phyloP scores from a whole-genome alignment of 2,113 vertebrate species.

The Pterocles gutturalis region DNA sequence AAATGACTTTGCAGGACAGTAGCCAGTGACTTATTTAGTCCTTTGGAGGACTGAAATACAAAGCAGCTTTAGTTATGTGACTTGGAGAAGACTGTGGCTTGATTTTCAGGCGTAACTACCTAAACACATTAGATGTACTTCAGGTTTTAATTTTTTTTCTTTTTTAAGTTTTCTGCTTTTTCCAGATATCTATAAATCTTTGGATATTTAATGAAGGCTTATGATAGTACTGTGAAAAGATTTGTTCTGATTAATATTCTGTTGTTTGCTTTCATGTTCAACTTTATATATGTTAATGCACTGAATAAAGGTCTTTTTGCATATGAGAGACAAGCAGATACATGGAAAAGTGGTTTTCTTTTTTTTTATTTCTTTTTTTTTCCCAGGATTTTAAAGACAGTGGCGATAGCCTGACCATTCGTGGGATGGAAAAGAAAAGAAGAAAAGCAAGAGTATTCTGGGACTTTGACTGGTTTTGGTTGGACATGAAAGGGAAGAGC shows the following conservation, averaged over 20 bases:
- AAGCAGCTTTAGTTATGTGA: constrained; percentile 56
- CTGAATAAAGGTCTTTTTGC: neutral
- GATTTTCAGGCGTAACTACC: constrained; percentile 1
- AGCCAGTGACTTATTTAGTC: constrained; percentile 9
- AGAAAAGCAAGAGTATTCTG: neutral
- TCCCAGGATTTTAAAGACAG: neutral
- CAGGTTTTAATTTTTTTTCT: neutral
- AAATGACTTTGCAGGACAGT: constrained; percentile 72
- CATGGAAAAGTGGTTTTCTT: neutral
- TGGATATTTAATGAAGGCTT: neutral
- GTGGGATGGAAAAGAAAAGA: neutral
- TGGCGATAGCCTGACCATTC: neutral
- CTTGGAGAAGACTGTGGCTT: neutral
- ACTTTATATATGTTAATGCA: neutral
- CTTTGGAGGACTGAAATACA: constrained; percentile 39
- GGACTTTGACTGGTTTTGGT: neutral
- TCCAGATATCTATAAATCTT: neutral
- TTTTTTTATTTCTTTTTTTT: neutral
- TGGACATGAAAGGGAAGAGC: neutral
- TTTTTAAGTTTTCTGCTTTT: neutral
- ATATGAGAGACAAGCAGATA: neutral
- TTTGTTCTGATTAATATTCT: neutral
- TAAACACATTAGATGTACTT: neutral
- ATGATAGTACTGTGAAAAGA: neutral
- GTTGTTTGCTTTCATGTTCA: neutral